Evolutionary conservation across 2,888 invertebrate species (phyloP), one percentile per base, ranked within the genome.

Genomic region (Phengaris alcon): DNA sequence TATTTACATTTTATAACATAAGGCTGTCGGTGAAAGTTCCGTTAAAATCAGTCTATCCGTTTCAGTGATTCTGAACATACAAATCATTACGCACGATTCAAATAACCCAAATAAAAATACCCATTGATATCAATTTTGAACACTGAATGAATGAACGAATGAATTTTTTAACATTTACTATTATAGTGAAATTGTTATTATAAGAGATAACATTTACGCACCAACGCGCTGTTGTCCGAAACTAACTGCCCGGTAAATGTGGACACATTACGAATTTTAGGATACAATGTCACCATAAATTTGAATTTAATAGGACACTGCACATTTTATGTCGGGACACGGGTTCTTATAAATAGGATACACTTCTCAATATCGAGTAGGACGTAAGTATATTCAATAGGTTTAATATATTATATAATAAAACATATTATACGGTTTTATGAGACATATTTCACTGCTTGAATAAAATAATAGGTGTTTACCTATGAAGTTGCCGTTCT

Each of bases 231-330:
- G 81, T 85, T 87, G 88, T 88, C 82, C 82, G 77, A 68, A 79
- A 82, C 86, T 89, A 90, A 90, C 89, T 85, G 86, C 80, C 86
- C 88, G 84, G 83, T 81, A 88, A 90, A 89, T 86, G 88, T 88
- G 86, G 87, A 82, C 87, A 86, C 85, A 86, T 88, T 88, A 83
- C 79, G 79, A 78, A 77, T 76, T 70, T 64, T 44, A 64, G 64
- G 35, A 64, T 73, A 75, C 82, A 84, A 82, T 84, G 86, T 86
- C 83, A 84, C 87, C 84, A 88, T 82, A 82, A 8, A 51, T 55
- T 74, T 46, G 46, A 57, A 48, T 55, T 69, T 15, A 46, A 13
- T 44, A 10, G 68, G 68, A 68, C 68, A 68, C 35, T 51, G 8
- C 22, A 74, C 12, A 12, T 22, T 64, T 64, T 22, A 4, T 48